A percentile compares a stretch with the other conserved stretches of the same genome.
Conservation (phyloP, 2,113 vertebrate genomes). For the Limanda limanda region DNA sequence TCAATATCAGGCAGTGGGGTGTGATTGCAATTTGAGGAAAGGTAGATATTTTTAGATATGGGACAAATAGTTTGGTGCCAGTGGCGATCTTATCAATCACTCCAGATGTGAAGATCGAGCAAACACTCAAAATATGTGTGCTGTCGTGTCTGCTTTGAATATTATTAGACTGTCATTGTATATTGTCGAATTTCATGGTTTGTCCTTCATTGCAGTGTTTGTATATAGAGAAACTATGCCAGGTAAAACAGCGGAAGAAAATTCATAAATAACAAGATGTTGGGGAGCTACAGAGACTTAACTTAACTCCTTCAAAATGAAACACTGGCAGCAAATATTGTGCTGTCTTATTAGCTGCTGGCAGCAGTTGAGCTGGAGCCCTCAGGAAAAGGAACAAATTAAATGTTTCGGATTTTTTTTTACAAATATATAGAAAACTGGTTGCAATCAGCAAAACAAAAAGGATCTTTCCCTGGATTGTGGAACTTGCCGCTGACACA, state of each 20-base stretch:
- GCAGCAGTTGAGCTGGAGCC: not conserved
- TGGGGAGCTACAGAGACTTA: not conserved
- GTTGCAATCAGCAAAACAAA: not conserved
- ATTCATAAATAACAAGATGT: constrained; percentile 2
- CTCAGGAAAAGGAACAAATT: not conserved
- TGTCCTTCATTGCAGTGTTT: not conserved
- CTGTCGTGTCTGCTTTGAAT: constrained; percentile 6
- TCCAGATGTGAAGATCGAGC: constrained; percentile 23
- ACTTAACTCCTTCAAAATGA: constrained; percentile 5
- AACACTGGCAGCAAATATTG: not conserved
- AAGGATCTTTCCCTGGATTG: not conserved
- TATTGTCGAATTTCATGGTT: not conserved
- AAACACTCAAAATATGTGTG: constrained; percentile 9
- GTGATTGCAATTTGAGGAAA: constrained; percentile 56
- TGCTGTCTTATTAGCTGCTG: constrained; percentile 8
- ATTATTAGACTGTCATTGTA: not conserved
- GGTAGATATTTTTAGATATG: constrained; percentile 63
- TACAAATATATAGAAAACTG: not conserved
- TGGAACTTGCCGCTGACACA: constrained; percentile 6
- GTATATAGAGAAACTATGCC: not conserved
- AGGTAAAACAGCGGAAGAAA: constrained; percentile 1
- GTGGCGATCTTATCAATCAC: constrained; percentile 38
- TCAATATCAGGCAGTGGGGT: constrained; percentile 61
- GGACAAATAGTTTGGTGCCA: constrained; percentile 30
- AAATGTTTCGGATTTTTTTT: not conserved